Evolutionary conservation across 2,113 vertebrate species (phyloP).

Genomic region (Mionectes macconnelli): DNA sequence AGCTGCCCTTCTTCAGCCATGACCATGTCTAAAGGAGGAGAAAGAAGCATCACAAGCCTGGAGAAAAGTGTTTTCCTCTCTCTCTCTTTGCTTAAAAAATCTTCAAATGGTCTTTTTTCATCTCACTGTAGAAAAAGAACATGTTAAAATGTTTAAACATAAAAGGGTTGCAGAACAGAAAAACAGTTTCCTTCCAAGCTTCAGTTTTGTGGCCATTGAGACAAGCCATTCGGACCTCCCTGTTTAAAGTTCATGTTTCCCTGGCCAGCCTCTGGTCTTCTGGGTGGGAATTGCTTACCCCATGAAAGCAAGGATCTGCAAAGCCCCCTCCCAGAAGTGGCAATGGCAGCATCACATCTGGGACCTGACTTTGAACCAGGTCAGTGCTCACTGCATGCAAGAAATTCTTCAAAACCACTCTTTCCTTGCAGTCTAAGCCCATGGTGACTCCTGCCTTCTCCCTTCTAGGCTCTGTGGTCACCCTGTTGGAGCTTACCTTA

Average conservation of each 20-base stretch:
- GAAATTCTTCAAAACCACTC: not conserved
- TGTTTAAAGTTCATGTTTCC: not conserved
- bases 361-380: not conserved
- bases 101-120: not conserved
- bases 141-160: not conserved
- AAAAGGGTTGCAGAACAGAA: not conserved
- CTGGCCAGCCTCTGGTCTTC: not conserved
- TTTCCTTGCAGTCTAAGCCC: not conserved
- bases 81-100: not conserved
- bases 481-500: not conserved
- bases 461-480: not conserved
- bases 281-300: not conserved
- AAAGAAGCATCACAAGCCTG: not conserved
- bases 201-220: not conserved
- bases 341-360: not conserved
- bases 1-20: not conserved
- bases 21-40: not conserved
- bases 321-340: not conserved
- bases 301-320: not conserved
- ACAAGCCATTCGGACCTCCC: not conserved
- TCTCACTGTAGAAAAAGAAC: not conserved
- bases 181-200: not conserved
- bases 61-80: not conserved
- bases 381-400: fast-evolving
- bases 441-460: not conserved